A percentile compares a stretch with the other conserved stretches of the same genome.
These are phyloP conservation scores for Volucella zonaria DNA, from an alignment of 2,888 invertebrate species.

Conservation along the genomic window DNA sequence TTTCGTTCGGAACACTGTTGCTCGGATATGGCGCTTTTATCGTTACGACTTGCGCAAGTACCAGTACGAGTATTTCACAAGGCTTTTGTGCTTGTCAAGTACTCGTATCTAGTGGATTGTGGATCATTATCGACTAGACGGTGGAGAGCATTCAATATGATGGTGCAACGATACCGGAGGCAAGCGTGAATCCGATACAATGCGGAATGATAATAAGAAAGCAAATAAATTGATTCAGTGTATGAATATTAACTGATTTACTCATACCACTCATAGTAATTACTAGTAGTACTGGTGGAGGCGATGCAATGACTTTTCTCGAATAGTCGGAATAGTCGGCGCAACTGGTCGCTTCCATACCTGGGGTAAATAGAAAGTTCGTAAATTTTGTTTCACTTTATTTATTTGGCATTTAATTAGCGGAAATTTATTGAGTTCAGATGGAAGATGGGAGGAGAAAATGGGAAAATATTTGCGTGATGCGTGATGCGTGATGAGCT, in stretches of 20 bases:
- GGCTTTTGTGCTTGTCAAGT: slow-evolving; percentile 11
- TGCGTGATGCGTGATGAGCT: slow-evolving; percentile 55
- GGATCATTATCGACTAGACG: not conserved
- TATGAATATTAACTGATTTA: slow-evolving; percentile 26
- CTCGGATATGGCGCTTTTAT: not conserved
- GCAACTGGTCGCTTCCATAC: slow-evolving; percentile 1
- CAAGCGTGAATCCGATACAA: not conserved
- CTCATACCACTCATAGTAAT: not conserved
- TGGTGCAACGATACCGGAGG: not conserved
- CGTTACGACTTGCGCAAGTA: not conserved
- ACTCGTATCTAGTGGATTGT: slow-evolving; percentile 14
- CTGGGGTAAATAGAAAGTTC: slow-evolving; percentile 50
- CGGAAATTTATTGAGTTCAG: slow-evolving; percentile 41
- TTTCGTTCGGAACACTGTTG: slow-evolving; percentile 14
- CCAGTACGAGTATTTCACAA: slow-evolving; percentile 2
- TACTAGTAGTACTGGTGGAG: not conserved
- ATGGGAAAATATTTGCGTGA: slow-evolving; percentile 50
- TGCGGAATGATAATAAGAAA: slow-evolving; percentile 42
- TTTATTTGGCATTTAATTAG: slow-evolving; percentile 55
- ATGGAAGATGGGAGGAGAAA: slow-evolving; percentile 20
- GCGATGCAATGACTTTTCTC: slow-evolving; percentile 52
- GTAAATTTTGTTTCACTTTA: slow-evolving; percentile 3
- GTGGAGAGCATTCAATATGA: slow-evolving; percentile 2
- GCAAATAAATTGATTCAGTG: slow-evolving; percentile 37
- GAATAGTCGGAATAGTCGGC: slow-evolving; percentile 13